phyloP scores from a whole-genome alignment of 2,888 invertebrate species.

The Coenonympha glycerion region DNA sequence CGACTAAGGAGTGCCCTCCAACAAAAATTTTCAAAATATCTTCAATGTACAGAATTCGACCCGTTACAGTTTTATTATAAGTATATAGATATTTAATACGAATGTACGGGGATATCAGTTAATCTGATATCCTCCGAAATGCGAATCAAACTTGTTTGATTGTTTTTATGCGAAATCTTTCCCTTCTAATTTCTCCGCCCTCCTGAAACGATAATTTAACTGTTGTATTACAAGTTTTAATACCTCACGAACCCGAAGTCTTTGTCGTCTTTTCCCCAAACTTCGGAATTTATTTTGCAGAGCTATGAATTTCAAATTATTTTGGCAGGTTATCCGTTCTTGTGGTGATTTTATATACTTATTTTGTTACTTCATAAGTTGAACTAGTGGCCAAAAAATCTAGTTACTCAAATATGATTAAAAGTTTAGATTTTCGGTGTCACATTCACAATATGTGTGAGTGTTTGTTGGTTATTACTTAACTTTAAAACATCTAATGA shows the following conservation, averaged over 20 bases:
- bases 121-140: slow-evolving; percentile 10
- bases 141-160: slow-evolving; percentile 16
- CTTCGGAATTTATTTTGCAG: slow-evolving; percentile 4
- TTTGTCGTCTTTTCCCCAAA: not conserved
- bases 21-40: too few relatives aligned
- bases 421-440: too few relatives aligned
- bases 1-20: too few relatives aligned
- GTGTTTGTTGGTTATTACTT: too few relatives aligned
- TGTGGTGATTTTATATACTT: not conserved
- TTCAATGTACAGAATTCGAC: too few relatives aligned
- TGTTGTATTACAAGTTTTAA: slow-evolving; percentile 21
- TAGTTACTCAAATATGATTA: too few relatives aligned
- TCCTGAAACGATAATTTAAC: slow-evolving; percentile 13
- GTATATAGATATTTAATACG: slow-evolving; percentile 3
- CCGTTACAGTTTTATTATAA: too few relatives aligned
- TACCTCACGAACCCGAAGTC: slow-evolving; percentile 1
- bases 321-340: not conserved
- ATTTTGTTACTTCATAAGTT: not conserved
- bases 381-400: too few relatives aligned
- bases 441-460: too few relatives aligned
- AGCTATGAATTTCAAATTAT: slow-evolving; percentile 4
- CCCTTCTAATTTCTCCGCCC: not conserved
- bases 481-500: too few relatives aligned
- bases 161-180: slow-evolving; percentile 11
- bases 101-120: not conserved